A percentile compares a stretch with the other conserved stretches of the same genome.
These are phyloP conservation scores for Phrynocephalus forsythii DNA, from an alignment of 2,797 vertebrate genomes.

Conservation along the genomic window DNA sequence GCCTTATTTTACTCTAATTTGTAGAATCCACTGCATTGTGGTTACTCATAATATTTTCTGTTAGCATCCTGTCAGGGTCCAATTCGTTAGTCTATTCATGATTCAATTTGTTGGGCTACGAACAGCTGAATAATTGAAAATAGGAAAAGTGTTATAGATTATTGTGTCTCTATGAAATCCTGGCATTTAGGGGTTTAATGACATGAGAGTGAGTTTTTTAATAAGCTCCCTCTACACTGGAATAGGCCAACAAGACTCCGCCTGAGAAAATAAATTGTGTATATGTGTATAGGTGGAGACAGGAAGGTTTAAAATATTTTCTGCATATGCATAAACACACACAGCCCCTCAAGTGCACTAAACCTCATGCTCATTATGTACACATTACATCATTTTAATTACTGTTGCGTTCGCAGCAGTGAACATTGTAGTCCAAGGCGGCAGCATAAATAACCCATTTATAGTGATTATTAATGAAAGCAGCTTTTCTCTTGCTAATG, in stretches of 20 bases:
- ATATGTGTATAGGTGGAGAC: background rate
- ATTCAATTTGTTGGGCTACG: constrained; percentile 83
- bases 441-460: constrained; percentile 51
- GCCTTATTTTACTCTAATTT: background rate
- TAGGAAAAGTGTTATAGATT: constrained; percentile 81
- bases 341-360: constrained; percentile 56
- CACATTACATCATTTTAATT: constrained; percentile 70
- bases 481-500: background rate
- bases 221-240: constrained; percentile 74
- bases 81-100: constrained; percentile 82
- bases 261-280: constrained; percentile 60
- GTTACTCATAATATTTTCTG: constrained; percentile 68
- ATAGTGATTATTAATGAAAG: constrained; percentile 47
- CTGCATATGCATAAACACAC: constrained; percentile 40
- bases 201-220: constrained; percentile 61
- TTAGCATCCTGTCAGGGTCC: constrained; percentile 76
- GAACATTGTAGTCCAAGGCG: constrained; percentile 9
- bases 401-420: constrained; percentile 47
- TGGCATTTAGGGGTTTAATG: constrained; percentile 76
- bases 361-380: constrained; percentile 58
- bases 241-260: constrained; percentile 70
- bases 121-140: constrained; percentile 82
- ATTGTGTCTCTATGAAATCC: constrained; percentile 72
- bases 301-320: constrained; percentile 32
- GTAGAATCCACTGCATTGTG: constrained; percentile 57